These are phyloP conservation scores for Polia nebulosa DNA, from an alignment of 2,888 invertebrate genomes.

Conservation along the genomic window DNA sequence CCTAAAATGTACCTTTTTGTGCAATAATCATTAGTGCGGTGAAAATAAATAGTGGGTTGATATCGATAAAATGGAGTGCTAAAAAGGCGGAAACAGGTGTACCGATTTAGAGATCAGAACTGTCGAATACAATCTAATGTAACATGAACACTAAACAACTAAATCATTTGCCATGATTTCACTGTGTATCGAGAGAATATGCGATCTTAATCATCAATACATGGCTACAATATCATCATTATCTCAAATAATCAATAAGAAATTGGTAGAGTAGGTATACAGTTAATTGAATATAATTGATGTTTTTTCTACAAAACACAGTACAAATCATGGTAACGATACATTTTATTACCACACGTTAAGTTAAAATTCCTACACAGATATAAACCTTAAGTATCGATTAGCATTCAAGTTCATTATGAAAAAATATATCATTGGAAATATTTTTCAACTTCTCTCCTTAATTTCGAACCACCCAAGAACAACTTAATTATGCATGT, in stretches of 20 bases:
- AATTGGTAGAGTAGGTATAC: constrained; percentile 32
- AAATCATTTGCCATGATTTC: constrained; percentile 83
- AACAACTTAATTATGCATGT: constrained; percentile 90
- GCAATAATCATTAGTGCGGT: constrained; percentile 71
- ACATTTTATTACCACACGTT: constrained; percentile 87
- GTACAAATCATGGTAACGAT: constrained; percentile 81
- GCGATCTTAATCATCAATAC: constrained; percentile 21
- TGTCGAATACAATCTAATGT: constrained; percentile 87
- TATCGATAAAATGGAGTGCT: constrained; percentile 80
- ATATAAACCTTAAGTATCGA: constrained; percentile 90
- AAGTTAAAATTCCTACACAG: constrained; percentile 89
- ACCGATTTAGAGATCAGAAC: constrained; percentile 81
- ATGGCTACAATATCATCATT: constrained; percentile 36
- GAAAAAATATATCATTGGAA: constrained; percentile 91
- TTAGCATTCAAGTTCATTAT: constrained; percentile 90
- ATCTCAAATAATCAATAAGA: constrained; percentile 41
- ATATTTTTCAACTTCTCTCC: constrained; percentile 90
- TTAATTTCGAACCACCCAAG: constrained; percentile 89
- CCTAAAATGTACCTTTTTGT: constrained; percentile 57
- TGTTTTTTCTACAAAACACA: constrained; percentile 65
- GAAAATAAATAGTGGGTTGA: constrained; percentile 77
- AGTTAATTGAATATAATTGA: constrained; percentile 59
- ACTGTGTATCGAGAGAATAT: constrained; percentile 64
- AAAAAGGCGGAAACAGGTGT: constrained; percentile 84
- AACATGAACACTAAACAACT: constrained; percentile 91